Conservation (phyloP, 1,140 invertebrate species). For the Asobara japonica region DNA sequence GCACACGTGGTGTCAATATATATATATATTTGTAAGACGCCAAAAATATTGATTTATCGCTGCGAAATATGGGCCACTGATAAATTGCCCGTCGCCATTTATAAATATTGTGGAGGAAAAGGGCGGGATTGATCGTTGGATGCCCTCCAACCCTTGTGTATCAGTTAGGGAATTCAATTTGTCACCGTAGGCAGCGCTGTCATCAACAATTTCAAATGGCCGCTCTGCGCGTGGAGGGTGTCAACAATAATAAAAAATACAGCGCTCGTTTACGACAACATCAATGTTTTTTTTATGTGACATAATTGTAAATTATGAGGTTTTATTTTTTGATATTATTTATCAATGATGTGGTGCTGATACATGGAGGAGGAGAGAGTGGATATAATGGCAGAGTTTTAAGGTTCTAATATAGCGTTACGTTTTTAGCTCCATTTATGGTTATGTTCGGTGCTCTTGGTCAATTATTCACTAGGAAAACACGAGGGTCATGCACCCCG, state of each 20-base stretch:
- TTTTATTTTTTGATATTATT: slow-evolving; percentile 55
- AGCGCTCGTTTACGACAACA: slow-evolving; percentile 26
- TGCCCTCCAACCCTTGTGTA: background rate
- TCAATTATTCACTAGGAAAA: slow-evolving; percentile 5
- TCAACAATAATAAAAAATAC: slow-evolving; percentile 44
- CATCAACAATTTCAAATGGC: slow-evolving; percentile 48
- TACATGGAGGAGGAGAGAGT: slow-evolving; percentile 39
- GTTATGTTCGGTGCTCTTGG: slow-evolving; percentile 34
- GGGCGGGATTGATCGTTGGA: background rate
- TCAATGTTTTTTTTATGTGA: slow-evolving; percentile 50
- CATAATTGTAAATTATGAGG: slow-evolving; percentile 49
- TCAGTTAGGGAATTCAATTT: slow-evolving; percentile 25
- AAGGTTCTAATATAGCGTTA: slow-evolving; percentile 13
- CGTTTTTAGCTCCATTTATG: slow-evolving; percentile 23
- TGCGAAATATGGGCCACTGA: too few relatives aligned
- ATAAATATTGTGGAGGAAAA: too few relatives aligned
- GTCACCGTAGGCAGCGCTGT: slow-evolving; percentile 23
- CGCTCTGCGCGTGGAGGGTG: slow-evolving; percentile 38
- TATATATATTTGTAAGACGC: too few relatives aligned
- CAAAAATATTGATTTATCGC: too few relatives aligned
- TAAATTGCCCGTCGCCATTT: too few relatives aligned
- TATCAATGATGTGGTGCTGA: slow-evolving; percentile 50
- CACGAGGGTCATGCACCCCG: background rate
- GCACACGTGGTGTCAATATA: too few relatives aligned
- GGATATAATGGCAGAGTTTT: slow-evolving; percentile 36